These are phyloP conservation scores for Henricia sp. DNA, from an alignment of 53 echinoderm and acorn worm genomes.

Conservation along the genomic window DNA sequence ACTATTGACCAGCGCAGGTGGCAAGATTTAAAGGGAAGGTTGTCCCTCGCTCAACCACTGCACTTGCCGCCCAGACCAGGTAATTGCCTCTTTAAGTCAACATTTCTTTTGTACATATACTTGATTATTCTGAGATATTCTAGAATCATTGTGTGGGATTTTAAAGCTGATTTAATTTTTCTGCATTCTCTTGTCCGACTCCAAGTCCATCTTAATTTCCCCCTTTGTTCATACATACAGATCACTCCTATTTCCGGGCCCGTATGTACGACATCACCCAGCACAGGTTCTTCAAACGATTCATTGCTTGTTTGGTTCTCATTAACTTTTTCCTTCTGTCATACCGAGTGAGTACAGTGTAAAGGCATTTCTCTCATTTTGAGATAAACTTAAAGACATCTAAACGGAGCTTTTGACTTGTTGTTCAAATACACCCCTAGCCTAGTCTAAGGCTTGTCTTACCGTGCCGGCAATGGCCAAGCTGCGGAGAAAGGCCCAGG, in stretches of 20 bases:
- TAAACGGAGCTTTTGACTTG: no score
- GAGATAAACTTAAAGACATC: no score
- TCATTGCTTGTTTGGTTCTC: constrained; percentile 94
- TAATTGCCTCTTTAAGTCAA: neutral
- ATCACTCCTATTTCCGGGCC: constrained; percentile 79
- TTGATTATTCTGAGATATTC: no score
- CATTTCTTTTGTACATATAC: neutral
- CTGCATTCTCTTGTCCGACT: no score
- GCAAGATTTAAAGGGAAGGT: constrained; percentile 97
- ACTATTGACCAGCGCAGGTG: constrained; percentile 98
- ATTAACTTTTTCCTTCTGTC: constrained; percentile 94
- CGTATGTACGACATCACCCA: constrained; percentile 94
- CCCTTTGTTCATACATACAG: constrained; percentile 37
- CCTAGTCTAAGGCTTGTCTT: no score
- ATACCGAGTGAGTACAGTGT: constrained; percentile 73
- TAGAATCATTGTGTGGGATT: no score
- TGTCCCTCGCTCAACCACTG: constrained; percentile 90
- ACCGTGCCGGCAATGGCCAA: no score
- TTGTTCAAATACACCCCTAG: no score
- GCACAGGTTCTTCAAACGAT: constrained; percentile 96
- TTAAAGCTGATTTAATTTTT: neutral
- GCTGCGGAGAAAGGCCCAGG: no score
- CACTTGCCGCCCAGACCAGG: constrained; percentile 95
- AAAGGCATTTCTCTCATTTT: no score
- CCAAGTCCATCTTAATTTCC: neutral